These are phyloP conservation scores for Macrostomum cliftonense DNA, from an alignment of 2,888 invertebrate species.

Conservation along the genomic window DNA sequence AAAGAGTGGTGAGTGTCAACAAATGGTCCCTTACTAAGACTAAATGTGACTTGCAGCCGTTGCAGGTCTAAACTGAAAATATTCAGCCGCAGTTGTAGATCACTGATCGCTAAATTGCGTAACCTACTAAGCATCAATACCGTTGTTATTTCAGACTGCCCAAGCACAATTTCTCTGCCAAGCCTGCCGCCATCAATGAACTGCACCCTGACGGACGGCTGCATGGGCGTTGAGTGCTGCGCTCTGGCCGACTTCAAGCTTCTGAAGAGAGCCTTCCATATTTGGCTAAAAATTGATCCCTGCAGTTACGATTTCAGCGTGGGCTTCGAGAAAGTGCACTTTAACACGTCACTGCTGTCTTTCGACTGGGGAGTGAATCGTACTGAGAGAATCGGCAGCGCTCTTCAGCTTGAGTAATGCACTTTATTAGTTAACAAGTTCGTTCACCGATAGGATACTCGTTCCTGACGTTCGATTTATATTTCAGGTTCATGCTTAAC, in stretches of 20 bases:
- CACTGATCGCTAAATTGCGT: too few species aligned
- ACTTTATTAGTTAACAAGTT: background rate
- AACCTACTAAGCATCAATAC: too few species aligned
- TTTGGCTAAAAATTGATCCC: slow-evolving; percentile 16
- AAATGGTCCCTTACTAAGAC: too few species aligned
- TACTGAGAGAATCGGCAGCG: background rate
- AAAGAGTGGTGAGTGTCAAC: background rate
- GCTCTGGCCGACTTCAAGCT: slow-evolving; percentile 8
- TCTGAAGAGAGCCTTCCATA: slow-evolving; percentile 5
- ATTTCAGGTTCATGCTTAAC: slow-evolving; percentile 12
- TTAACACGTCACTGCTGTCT: slow-evolving; percentile 10
- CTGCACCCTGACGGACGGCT: slow-evolving; percentile 11
- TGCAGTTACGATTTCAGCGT: slow-evolving; percentile 14
- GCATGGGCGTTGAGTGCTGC: slow-evolving; percentile 14
- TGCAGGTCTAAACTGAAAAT: too few species aligned
- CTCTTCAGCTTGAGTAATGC: background rate
- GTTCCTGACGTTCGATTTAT: too few species aligned
- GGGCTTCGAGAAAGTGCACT: slow-evolving; percentile 12
- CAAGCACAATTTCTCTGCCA: background rate
- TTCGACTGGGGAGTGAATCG: slow-evolving; percentile 13
- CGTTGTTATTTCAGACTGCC: too few species aligned
- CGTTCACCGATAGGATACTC: too few species aligned
- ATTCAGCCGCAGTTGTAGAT: too few species aligned
- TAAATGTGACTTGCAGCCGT: too few species aligned
- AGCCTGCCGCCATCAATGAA: slow-evolving; percentile 4